These are phyloP conservation scores for Papilio gigon DNA, from an alignment of 2,888 invertebrate species.

Conservation along the genomic window DNA sequence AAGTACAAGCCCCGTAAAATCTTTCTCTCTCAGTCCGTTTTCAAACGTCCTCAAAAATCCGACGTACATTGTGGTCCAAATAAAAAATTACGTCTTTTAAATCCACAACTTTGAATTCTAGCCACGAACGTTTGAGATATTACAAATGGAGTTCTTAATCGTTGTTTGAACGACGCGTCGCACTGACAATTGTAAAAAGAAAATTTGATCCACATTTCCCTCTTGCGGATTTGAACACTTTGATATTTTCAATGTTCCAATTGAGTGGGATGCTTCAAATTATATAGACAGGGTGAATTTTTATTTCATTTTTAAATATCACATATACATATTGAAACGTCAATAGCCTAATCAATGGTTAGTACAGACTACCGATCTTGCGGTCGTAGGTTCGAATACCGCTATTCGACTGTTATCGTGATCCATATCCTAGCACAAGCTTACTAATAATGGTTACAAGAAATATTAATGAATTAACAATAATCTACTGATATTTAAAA, in stretches of 20 bases:
- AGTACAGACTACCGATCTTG: no score
- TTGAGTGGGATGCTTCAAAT: constrained; percentile 1
- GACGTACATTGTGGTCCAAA: constrained; percentile 42
- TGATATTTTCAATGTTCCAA: constrained; percentile 20
- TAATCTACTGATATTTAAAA: no score
- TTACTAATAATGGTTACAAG: no score
- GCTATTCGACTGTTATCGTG: no score
- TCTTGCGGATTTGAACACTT: constrained; percentile 16
- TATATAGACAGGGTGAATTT: neutral
- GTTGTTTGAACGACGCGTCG: constrained; percentile 52
- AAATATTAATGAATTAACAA: no score
- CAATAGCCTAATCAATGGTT: no score
- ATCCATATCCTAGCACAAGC: no score
- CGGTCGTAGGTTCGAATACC: no score
- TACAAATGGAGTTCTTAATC: constrained; percentile 53
- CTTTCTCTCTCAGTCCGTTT: neutral
- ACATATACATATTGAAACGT: no score
- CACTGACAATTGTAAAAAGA: constrained; percentile 32
- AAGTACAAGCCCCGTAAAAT: neutral
- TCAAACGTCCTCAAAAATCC: constrained; percentile 28
- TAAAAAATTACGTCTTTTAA: constrained; percentile 43
- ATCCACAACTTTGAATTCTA: constrained; percentile 52
- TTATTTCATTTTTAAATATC: neutral
- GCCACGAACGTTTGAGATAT: constrained; percentile 53
- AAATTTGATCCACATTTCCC: constrained; percentile 32